A percentile compares a stretch with the other conserved stretches of the same genome.
Evolutionary conservation across 2,113 vertebrate species (phyloP).

Genomic region (Rhegmatorhina hoffmannsi): DNA sequence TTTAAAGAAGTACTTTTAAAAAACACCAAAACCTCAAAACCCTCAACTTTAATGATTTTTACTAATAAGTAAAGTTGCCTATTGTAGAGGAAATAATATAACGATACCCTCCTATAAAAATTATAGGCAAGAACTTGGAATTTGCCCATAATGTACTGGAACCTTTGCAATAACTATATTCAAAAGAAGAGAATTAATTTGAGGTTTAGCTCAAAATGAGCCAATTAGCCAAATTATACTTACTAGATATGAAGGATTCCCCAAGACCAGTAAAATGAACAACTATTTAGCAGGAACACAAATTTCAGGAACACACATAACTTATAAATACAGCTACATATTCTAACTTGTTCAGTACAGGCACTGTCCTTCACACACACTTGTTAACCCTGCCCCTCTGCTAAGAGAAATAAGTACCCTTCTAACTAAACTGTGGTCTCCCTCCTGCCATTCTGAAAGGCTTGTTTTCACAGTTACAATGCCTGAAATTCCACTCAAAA

Average conservation of each 20-base stretch:
- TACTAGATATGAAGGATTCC: neutral
- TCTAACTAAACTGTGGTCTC: neutral
- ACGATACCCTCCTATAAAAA: neutral
- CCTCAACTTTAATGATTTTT: neutral
- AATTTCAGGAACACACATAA: neutral
- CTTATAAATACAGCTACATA: neutral
- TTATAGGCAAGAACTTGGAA: neutral
- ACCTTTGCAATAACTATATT: neutral
- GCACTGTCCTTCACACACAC: rapidly evolving
- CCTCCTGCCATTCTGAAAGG: neutral
- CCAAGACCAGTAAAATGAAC: neutral
- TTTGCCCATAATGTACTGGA: neutral
- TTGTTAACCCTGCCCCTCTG: neutral
- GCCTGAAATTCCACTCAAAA: neutral
- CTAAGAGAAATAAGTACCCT: neutral
- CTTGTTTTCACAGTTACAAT: neutral
- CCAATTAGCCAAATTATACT: neutral
- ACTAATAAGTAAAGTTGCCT: neutral
- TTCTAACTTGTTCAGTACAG: neutral
- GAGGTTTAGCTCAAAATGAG: neutral
- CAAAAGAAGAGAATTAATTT: neutral
- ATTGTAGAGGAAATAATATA: neutral
- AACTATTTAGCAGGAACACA: neutral
- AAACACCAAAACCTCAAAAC: neutral
- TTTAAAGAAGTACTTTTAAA: neutral